Percentiles rank a stretch among this genome's conserved stretches.
Evolutionary conservation across 2,888 invertebrate genomes (phyloP).

Genomic region (Margaritifera margaritifera): DNA sequence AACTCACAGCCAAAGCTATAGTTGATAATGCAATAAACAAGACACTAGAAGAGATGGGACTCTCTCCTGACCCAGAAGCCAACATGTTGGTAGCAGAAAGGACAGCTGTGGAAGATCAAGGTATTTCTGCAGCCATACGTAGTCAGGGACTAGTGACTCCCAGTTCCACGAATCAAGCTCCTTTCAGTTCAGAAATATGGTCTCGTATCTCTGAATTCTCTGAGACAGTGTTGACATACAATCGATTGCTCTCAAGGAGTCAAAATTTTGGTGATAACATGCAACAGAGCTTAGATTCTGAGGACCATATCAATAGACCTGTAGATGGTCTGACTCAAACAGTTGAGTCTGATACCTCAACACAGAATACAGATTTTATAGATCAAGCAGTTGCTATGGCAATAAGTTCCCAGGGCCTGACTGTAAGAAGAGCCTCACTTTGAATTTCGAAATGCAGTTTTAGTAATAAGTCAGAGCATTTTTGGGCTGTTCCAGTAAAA

Average conservation of each 20-base stretch:
- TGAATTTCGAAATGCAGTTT: no score
- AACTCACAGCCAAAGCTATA: constrained; percentile 50
- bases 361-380: constrained; percentile 14
- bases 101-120: constrained; percentile 17
- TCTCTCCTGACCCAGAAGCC: constrained; percentile 29
- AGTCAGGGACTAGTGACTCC: constrained; percentile 15
- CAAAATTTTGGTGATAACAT: no score
- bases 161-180: no score
- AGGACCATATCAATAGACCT: no score
- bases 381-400: constrained; percentile 30
- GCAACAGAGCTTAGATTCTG: no score
- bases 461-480: no score
- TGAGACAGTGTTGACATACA: no score
- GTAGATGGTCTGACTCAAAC: no score
- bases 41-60: constrained; percentile 51
- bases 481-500: no score
- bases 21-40: constrained; percentile 57
- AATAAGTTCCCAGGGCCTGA: constrained; percentile 21
- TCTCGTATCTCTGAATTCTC: no score
- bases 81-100: constrained; percentile 18
- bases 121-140: constrained; percentile 25
- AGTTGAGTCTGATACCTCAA: neutral
- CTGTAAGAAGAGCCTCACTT: constrained; percentile 2
- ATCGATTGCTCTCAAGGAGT: no score
- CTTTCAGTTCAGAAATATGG: no score